These are phyloP conservation scores for Drosophila auraria DNA, from an alignment of 1,140 invertebrate species.

Conservation along the genomic window DNA sequence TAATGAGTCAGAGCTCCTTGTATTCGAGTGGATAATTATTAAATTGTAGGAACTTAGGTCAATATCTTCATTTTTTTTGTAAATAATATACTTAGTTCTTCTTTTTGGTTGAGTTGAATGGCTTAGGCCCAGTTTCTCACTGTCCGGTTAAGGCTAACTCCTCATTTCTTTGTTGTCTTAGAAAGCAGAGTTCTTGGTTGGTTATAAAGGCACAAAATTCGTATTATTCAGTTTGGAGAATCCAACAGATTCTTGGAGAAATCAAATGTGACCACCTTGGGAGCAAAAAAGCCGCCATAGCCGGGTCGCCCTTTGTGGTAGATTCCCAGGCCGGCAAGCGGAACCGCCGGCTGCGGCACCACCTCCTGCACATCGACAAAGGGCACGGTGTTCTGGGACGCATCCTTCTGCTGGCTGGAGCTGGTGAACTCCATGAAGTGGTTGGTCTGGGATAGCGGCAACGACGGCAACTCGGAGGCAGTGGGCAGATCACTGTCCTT, in stretches of 20 bases:
- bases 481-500: constrained; percentile 89
- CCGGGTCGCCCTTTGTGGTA: constrained; percentile 90
- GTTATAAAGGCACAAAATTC: not conserved
- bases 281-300: constrained; percentile 91
- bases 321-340: constrained; percentile 89
- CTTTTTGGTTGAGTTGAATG: not conserved
- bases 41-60: not conserved
- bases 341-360: constrained; percentile 87
- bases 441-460: constrained; percentile 89
- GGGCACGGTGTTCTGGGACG: constrained; percentile 93
- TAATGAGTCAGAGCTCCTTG: too few relatives aligned
- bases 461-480: constrained; percentile 85
- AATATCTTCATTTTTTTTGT: too few relatives aligned
- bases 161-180: too few relatives aligned
- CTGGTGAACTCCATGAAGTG: constrained; percentile 92
- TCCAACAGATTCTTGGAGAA: constrained; percentile 87
- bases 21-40: not conserved
- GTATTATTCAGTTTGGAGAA: constrained; percentile 21
- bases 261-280: constrained; percentile 92
- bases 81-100: not conserved
- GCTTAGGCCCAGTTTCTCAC: too few relatives aligned
- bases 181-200: not conserved
- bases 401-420: constrained; percentile 90
- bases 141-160: not conserved
- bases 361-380: constrained; percentile 93